Conservation (phyloP, 2,888 invertebrate species). For the Gryllus longicercus region DNA sequence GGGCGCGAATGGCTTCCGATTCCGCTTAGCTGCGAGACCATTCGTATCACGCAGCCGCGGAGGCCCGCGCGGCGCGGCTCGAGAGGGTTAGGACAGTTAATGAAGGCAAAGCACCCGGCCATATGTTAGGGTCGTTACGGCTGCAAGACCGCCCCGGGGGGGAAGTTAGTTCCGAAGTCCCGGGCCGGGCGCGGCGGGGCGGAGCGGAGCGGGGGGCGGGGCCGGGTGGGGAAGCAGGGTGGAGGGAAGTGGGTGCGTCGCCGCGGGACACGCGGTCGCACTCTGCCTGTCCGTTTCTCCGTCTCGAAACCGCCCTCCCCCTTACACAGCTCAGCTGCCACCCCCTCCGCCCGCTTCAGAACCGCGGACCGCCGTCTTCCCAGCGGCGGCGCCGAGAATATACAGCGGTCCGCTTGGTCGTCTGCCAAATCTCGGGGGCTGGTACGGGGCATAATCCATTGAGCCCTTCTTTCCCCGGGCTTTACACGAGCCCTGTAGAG, state of each 20-base stretch:
- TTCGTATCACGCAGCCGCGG: background rate
- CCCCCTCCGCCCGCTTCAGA: background rate
- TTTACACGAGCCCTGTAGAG: background rate
- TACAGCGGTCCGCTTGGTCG: background rate
- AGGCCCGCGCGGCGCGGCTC: background rate
- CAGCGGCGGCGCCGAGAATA: background rate
- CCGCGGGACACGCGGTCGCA: background rate
- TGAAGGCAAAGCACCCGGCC: conserved; percentile 17
- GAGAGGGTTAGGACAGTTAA: conserved; percentile 17
- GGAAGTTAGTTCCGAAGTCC: background rate
- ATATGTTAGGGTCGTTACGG: conserved; percentile 1
- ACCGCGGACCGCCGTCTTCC: background rate
- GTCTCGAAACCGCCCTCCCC: background rate
- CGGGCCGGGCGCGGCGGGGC: background rate
- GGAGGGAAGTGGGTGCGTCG: background rate
- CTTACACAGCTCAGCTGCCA: background rate
- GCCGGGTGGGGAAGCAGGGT: background rate
- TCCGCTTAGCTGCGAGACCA: background rate
- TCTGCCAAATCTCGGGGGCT: background rate
- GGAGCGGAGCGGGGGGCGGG: background rate
- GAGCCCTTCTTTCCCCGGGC: conserved; percentile 11
- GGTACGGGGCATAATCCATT: background rate
- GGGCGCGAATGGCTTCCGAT: background rate
- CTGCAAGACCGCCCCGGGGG: background rate
- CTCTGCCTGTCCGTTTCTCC: background rate